phyloP scores from a whole-genome alignment of 2,888 invertebrate species.

The Sympetrum striolatum region DNA sequence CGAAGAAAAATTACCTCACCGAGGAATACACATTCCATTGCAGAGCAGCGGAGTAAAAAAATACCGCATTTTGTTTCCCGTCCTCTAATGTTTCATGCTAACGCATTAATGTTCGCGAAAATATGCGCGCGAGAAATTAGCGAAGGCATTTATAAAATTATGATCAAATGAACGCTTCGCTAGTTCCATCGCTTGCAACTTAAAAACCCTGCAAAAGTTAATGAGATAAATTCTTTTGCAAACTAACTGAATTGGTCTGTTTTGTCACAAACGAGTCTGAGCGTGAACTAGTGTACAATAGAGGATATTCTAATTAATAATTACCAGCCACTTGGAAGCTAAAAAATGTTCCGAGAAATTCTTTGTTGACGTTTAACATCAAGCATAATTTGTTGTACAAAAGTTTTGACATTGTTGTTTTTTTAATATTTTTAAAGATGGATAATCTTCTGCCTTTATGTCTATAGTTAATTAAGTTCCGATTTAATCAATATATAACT shows the following conservation, averaged over 20 bases:
- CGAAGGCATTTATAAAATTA: not conserved
- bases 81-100: not conserved
- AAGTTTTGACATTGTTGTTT: too few species aligned
- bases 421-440: too few species aligned
- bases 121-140: not conserved
- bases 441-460: too few species aligned
- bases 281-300: not conserved
- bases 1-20: not conserved
- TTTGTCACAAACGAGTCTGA: not conserved
- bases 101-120: not conserved
- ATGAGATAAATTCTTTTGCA: not conserved
- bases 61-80: not conserved
- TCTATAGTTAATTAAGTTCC: too few species aligned
- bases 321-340: too few species aligned
- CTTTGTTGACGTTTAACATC: too few species aligned
- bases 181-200: not conserved
- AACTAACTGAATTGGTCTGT: not conserved
- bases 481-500: too few species aligned
- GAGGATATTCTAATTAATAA: too few species aligned
- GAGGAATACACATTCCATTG: not conserved
- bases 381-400: too few species aligned
- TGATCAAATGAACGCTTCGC: not conserved
- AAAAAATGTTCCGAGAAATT: too few species aligned
- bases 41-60: not conserved
- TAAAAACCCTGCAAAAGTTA: not conserved